phyloP scores from a whole-genome alignment of 1,140 invertebrate genomes.

The Notospermus geniculatus region DNA sequence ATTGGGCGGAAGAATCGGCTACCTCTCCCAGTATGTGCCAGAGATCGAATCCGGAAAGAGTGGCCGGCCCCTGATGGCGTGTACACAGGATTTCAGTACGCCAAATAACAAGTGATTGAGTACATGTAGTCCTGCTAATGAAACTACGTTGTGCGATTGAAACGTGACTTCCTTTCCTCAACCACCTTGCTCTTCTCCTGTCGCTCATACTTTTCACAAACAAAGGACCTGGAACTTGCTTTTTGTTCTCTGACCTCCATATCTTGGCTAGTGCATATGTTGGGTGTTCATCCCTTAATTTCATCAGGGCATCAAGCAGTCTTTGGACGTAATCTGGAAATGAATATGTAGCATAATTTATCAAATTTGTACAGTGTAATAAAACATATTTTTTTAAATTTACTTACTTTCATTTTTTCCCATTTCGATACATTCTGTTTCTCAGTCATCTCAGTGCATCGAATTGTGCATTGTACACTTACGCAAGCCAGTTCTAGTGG shows the following conservation, averaged over 20 bases:
- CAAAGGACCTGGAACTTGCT: background rate
- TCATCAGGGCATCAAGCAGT: too few species aligned
- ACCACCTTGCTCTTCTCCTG: background rate
- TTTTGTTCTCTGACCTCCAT: too few species aligned
- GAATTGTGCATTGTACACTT: background rate
- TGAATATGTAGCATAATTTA: too few species aligned
- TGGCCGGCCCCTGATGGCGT: background rate
- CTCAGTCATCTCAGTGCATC: background rate
- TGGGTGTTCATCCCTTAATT: too few species aligned
- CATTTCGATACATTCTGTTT: background rate
- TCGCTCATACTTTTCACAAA: background rate
- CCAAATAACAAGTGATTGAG: background rate
- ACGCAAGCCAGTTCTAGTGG: background rate
- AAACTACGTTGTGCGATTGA: background rate
- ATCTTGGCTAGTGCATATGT: too few species aligned
- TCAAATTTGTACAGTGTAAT: too few species aligned
- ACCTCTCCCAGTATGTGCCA: background rate
- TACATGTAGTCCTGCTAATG: background rate
- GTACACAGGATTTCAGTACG: slow-evolving; percentile 1
- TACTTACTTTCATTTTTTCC: background rate
- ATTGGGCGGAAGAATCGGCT: background rate
- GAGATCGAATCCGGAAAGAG: background rate
- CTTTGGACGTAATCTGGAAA: too few species aligned
- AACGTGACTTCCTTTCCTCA: background rate
- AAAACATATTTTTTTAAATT: background rate